Base-by-base conservation (phyloP, 2,888 invertebrate species). In the Actias luna region DNA sequence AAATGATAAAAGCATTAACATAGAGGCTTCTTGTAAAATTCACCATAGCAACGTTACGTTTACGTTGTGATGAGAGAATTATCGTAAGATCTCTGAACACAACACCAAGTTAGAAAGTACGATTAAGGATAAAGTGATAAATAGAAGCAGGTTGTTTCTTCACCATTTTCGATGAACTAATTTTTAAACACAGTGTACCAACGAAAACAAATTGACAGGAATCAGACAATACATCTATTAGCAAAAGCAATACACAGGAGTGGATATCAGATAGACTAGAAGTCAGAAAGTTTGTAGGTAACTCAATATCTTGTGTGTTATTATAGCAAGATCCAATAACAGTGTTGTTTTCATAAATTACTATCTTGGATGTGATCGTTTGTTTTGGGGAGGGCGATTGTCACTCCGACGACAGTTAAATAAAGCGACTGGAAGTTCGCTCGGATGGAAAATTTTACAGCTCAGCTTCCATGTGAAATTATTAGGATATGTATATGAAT, bases 321-420 rank as follows among this genome's bases (percentile, higher is more conserved):
- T 27, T 63, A 29, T 50, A 22, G 33, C 39, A 55, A 18, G n/a
- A 50, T 68, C 70, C 69, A 61, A 1, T 29, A 29, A 55, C 14
- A 55, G 14, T 55, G 55, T 7, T 29, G 16, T n/a, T 29, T 55
- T 16, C 29, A 29, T 29, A 52, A 12, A 27, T 42, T 18, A 29
- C 7, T 55, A 29, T n/a, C 10, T 55, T 2, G 55, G 55, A 55
- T 55, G 55, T 29, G 29, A 16, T 55, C n/a, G 80, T 82, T 88
- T 87, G 87, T 81, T 85, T 89, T 89, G 85, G 89, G 74, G 80
- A 73, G 89, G 90, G 89, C 90, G 89, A 87, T 88, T 81, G 89
- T 88, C 84, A 89, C 89, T 84, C 79, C 78, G 88, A 87, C 88
- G 88, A 87, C 84, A 70, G 65, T 64, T 69, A 73, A 67, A 65